Evolutionary conservation across 2,888 invertebrate species (phyloP), one percentile per base, ranked within the genome.

Genomic region (Toxonevra muliebris): DNA sequence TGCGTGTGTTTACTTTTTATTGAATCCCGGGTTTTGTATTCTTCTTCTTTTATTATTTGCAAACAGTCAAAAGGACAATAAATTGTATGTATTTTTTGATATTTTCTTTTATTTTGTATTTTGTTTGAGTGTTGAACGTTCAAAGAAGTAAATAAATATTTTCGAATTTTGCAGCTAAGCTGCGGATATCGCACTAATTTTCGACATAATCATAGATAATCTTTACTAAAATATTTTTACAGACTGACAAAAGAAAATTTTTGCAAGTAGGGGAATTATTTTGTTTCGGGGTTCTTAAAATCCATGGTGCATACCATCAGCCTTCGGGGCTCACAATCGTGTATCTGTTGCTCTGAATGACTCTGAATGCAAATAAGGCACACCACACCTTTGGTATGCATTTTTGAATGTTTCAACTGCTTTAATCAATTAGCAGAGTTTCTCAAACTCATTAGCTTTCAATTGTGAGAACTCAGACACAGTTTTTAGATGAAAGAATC

Each of bases 201-300:
- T 69, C 66, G 70, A 69, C 75, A 71, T 77, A 77, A 77, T 77
- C 76, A 75, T 61, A 71, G 76, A 75, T 77, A 77, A 77, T 77
- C 76, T 77, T 76, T 75, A 73, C 76, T 76, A 75, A 76, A 76
- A 73, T 74, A 11, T 15, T 48, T 48, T 15, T 48, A 9, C 15
- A 8, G 48, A 48, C 5, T 48, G 13, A n/a, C n/a, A n/a, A n/a
- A n/a, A n/a, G n/a, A n/a, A n/a, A n/a, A n/a, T n/a, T n/a, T n/a
- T n/a, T n/a, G n/a, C n/a, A n/a, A n/a, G n/a, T n/a, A n/a, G 13
- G 10, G 5, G 15, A 15, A 1, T 1, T 5, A 15, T 48, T n/a
- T 8, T 5, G 5, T 7, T 15, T 48, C 11, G 48, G 5, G 2
- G 13, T 48, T 7, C 15, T 15, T 48, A 48, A 48, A 13, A 15